Base-by-base conservation (phyloP, 2,113 vertebrate species). In the Syngnathus floridae region DNA sequence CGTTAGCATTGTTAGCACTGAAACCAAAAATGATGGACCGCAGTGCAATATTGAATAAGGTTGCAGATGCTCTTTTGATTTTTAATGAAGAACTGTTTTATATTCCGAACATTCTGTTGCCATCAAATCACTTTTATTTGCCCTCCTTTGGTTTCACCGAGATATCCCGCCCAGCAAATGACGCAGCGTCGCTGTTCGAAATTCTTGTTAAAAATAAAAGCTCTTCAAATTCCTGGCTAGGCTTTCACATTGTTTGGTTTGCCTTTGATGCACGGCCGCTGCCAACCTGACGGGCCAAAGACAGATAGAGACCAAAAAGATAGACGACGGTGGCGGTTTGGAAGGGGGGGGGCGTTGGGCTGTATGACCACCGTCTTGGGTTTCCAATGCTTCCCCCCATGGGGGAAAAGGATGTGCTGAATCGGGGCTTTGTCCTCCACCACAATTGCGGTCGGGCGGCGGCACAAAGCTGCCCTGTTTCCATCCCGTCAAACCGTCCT, bases 241-340 rank as follows among this genome's bases (percentile, higher is more conserved):
- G 74, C 81, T 66, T 74, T 88, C 67, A 79, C 84, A 88, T 89
- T 91, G 88, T 89, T 86, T 79, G 80, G 65, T 82, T 80, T 90
- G 85, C 79, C 90, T 92, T 92, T 91, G 87, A 90, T 89, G 86
- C 78, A 65, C n/a, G 76, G 75, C 77, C 73, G 77, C 84, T 88
- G 88, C 81, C 75, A 35, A 89, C 82, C 78, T 82, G 82, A 79
- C 67, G 82, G 85, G 83, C 81, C 85, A 77, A 82, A 84, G 72
- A 75, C 74, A 55, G 72, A 76, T 68, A 69, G 70, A 66, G 48
- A 70, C 63, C 65, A 74, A 71, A 69, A 58, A 80, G 68, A 78
- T 55, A 70, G 72, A 55, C 19, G 73, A 16, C 11, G 40, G 38
- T 31, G 68, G 69, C 81, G 77, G 74, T 71, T 45, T 56, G 74